A percentile compares a stretch with the other conserved stretches of the same genome.
Evolutionary conservation across 1,140 invertebrate species (phyloP).

Genomic region (Rhyacophila brunnea): DNA sequence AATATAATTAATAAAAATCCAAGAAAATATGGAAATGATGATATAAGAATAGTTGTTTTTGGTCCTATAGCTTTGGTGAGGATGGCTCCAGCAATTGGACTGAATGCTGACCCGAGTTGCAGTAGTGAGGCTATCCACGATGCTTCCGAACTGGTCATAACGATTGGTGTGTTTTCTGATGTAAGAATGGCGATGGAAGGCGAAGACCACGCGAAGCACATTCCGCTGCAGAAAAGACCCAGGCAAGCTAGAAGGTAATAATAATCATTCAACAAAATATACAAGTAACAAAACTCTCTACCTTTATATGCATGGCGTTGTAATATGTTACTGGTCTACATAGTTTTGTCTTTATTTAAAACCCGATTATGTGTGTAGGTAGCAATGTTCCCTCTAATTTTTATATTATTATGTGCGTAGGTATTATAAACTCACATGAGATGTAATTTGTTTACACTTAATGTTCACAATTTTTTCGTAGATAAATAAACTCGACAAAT

Average conservation of each 20-base stretch:
- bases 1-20: constrained; percentile 39
- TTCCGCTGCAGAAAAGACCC: constrained; percentile 4
- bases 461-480: too few species aligned
- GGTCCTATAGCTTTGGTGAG: constrained; percentile 38
- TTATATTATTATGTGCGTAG: too few species aligned
- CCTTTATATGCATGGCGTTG: too few species aligned
- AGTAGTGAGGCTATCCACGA: constrained; percentile 30
- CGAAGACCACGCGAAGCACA: constrained; percentile 23
- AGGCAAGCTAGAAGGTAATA: constrained; percentile 1
- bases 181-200: constrained; percentile 17
- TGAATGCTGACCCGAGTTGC: constrained; percentile 17
- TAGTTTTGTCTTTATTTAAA: too few species aligned
- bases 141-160: constrained; percentile 22
- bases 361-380: too few species aligned
- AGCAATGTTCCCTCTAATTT: neutral
- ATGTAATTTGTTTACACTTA: too few species aligned
- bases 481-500: too few species aligned
- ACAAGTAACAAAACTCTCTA: too few species aligned
- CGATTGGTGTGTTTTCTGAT: constrained; percentile 10
- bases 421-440: too few species aligned
- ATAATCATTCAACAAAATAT: too few species aligned
- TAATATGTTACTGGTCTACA: too few species aligned
- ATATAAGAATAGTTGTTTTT: constrained; percentile 39
- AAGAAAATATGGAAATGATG: constrained; percentile 33
- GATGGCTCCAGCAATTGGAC: constrained; percentile 31